A percentile compares a stretch with the other conserved stretches of the same genome.
Conservation (phyloP, 2,113 vertebrate species). For the Nyctibius bracteatus region DNA sequence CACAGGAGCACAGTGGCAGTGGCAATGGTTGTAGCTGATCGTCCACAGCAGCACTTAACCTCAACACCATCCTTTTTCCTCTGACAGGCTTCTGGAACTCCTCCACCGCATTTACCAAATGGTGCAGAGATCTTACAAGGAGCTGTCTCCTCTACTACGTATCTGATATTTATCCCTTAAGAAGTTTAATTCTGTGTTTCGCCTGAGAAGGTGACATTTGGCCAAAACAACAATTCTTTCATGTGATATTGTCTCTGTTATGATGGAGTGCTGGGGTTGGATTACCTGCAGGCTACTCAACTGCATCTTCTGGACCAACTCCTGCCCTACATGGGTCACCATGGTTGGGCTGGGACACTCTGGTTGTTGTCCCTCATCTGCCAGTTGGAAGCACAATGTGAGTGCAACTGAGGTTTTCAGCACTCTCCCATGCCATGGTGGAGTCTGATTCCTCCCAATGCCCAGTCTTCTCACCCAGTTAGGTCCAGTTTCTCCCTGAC, state of each 20-base stretch:
- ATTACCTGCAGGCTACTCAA: not conserved
- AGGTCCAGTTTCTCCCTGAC: not conserved
- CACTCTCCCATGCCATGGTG: too few species aligned
- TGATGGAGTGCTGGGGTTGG: fast-evolving
- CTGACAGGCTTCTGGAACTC: not conserved
- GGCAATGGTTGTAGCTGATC: not conserved
- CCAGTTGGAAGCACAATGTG: not conserved
- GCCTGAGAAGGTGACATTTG: not conserved
- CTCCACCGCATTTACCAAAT: not conserved
- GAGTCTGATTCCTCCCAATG: not conserved
- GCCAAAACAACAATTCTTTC: fast-evolving
- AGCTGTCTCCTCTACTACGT: not conserved
- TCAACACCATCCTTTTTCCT: not conserved
- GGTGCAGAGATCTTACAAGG: not conserved
- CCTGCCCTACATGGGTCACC: not conserved
- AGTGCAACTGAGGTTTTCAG: not conserved
- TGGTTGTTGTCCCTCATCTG: not conserved
- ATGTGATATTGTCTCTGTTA: not conserved
- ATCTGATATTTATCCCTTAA: not conserved
- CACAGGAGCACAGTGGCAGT: not conserved
- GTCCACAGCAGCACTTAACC: not conserved
- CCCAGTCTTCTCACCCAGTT: not conserved
- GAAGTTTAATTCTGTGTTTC: not conserved
- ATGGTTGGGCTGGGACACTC: not conserved
- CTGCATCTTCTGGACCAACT: not conserved